Evolutionary conservation across 1,140 invertebrate genomes (phyloP).

Genomic region (Habropoda laboriosa): DNA sequence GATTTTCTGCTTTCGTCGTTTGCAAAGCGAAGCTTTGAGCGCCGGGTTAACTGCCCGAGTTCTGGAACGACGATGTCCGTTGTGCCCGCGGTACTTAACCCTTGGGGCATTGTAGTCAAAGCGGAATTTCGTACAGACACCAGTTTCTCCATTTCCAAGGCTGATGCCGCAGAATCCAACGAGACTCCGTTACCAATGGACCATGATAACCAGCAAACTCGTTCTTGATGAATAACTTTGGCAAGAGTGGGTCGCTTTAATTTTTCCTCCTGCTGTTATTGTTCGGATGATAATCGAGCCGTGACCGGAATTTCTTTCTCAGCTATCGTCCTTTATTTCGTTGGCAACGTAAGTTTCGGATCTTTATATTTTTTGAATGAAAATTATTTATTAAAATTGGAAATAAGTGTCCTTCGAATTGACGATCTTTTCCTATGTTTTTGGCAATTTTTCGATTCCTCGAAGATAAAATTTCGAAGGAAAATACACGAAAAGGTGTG

Average conservation of each 20-base stretch:
- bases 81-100: slow-evolving; percentile 46
- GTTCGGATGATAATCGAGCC: not conserved
- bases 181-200: slow-evolving; percentile 21
- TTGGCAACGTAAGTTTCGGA: too few relatives aligned
- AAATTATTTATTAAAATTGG: too few relatives aligned
- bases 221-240: slow-evolving; percentile 9
- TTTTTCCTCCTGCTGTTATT: not conserved
- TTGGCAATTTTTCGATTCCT: too few relatives aligned
- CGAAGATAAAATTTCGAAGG: too few relatives aligned
- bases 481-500: too few relatives aligned
- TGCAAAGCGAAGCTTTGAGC: slow-evolving; percentile 44
- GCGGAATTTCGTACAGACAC: slow-evolving; percentile 45
- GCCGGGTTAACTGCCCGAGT: slow-evolving; percentile 46
- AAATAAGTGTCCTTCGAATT: too few relatives aligned
- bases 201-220: not conserved
- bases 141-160: slow-evolving; percentile 29
- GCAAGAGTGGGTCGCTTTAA: not conserved
- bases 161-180: slow-evolving; percentile 2
- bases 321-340: too few relatives aligned
- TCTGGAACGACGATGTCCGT: slow-evolving; percentile 50
- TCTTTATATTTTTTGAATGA: too few relatives aligned
- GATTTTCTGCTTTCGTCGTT: slow-evolving; percentile 50
- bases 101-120: slow-evolving; percentile 48
- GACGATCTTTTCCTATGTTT: too few relatives aligned
- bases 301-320: not conserved